Base-by-base conservation (phyloP, 2,888 invertebrate genomes). In the Scrobipalpa costella region DNA sequence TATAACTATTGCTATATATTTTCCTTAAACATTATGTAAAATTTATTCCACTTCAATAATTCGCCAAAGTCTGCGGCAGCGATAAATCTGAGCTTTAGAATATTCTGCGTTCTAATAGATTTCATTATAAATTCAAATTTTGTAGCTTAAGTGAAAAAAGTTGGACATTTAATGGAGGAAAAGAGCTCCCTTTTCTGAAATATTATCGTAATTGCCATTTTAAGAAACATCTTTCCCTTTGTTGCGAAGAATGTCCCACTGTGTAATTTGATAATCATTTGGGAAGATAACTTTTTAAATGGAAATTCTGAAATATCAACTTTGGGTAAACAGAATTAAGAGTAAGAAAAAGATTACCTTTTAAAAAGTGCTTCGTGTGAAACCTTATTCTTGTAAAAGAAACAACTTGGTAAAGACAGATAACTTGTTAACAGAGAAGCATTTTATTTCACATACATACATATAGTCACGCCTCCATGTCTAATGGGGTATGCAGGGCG, bases 191-290 rank as follows among this genome's bases (percentile, higher is more conserved):
- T 19, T 17, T 52, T 19, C 13, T 2, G 52, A 27, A 52, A 13
- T 52, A 52, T 49, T 49, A 49, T 49, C 49, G 49, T 49, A 19
- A 49, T 52, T 52, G 52, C 27, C 52, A 52, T 27, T 52, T 52
- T 27, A 27, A 27, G 47, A 27, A 52, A 52, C 27, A 7, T 8
- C 11, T 52, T 52, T 27, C 13, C 27, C 13, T 27, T 27, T 27
- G 52, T 27, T 52, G 50, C 19, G 17, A 52, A 27, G 52, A 27
- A 52, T 19, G 52, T 52, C 27, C 27, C 52, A 5, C 19, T 52
- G 27, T 27, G 6, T 52, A 52, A 52, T 52, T 52, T 52, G 52
- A 27, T 27, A 52, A 52, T 27, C 8, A 27, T 27, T 27, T 52
- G 13, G 27, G 49, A 19, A 52, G 27, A 11, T 19, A 27, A 52